Conservation (phyloP, 2,113 vertebrate species). For the Danionella cerebrum region DNA sequence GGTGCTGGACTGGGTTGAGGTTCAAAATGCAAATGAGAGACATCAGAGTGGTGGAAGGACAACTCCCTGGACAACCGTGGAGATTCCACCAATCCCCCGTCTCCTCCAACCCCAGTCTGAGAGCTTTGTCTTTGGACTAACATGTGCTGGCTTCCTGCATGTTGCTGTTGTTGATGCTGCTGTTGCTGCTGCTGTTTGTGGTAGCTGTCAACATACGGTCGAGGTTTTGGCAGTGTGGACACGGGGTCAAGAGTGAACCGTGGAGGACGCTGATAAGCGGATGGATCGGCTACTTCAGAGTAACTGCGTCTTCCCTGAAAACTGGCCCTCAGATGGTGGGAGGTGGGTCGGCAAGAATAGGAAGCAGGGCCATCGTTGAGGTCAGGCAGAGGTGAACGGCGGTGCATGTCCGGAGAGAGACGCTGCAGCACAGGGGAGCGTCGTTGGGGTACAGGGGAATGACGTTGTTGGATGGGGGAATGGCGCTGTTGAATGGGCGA, state of each 20-base stretch:
- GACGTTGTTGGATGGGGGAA: conserved; percentile 62
- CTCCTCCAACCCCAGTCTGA: conserved; percentile 51
- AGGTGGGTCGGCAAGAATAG: conserved; percentile 78
- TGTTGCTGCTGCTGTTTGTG: conserved; percentile 62
- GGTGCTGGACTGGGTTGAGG: conserved; percentile 51
- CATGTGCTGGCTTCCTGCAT: conserved; percentile 48
- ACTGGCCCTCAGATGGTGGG: conserved; percentile 83
- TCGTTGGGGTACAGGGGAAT: conserved; percentile 72
- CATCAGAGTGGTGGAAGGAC: conserved; percentile 82
- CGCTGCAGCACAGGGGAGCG: conserved; percentile 75
- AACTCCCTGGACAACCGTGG: conserved; percentile 71
- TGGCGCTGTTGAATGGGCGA: conserved; percentile 71
- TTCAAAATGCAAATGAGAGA: conserved; percentile 80
- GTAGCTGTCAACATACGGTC: conserved; percentile 76
- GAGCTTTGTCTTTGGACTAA: conserved; percentile 37
- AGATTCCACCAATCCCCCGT: conserved; percentile 54
- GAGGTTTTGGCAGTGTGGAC: conserved; percentile 84
- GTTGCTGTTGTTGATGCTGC: conserved; percentile 50
- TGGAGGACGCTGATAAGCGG: conserved; percentile 76
- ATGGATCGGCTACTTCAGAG: conserved; percentile 85
- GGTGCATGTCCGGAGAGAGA: conserved; percentile 71
- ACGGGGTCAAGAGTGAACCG: conserved; percentile 81
- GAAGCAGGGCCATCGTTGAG: conserved; percentile 69
- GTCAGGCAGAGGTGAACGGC: conserved; percentile 69
- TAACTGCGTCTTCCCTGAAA: conserved; percentile 94